Evolutionary conservation across 2,888 invertebrate genomes (phyloP).

Genomic region (Tanytarsus gracilentus): DNA sequence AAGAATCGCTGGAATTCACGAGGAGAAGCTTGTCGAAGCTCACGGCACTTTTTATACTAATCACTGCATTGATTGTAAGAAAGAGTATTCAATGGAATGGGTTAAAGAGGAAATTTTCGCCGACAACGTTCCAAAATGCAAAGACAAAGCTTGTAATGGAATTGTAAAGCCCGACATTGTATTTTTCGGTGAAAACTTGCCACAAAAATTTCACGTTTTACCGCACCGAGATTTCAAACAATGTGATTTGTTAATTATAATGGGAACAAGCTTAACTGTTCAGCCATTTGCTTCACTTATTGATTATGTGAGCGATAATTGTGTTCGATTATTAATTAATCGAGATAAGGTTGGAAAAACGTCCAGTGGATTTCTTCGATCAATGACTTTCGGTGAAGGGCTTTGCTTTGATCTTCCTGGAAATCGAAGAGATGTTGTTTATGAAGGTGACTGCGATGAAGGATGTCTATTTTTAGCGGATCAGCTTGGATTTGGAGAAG

Average conservation of each 20-base stretch:
- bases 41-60: constrained; percentile 89
- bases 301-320: constrained; percentile 60
- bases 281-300: constrained; percentile 89
- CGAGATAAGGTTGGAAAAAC: constrained; percentile 60
- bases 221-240: constrained; percentile 65
- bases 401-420: constrained; percentile 58
- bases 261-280: constrained; percentile 91
- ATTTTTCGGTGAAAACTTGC: constrained; percentile 89
- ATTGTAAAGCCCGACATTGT: constrained; percentile 92
- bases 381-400: constrained; percentile 46
- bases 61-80: constrained; percentile 70
- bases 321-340: constrained; percentile 80
- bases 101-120: constrained; percentile 74
- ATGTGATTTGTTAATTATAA: constrained; percentile 85
- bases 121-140: constrained; percentile 68
- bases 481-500: constrained; percentile 68
- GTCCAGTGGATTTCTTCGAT: constrained; percentile 37
- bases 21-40: constrained; percentile 76
- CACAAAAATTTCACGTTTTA: constrained; percentile 62
- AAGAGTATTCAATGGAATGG: constrained; percentile 67
- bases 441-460: constrained; percentile 74
- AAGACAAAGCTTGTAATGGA: constrained; percentile 57
- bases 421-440: constrained; percentile 65
- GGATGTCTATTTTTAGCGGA: constrained; percentile 66
- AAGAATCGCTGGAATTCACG: constrained; percentile 68